Evolutionary conservation across 2,113 vertebrate genomes (phyloP).

Genomic region (Gymnorhina tibicen): DNA sequence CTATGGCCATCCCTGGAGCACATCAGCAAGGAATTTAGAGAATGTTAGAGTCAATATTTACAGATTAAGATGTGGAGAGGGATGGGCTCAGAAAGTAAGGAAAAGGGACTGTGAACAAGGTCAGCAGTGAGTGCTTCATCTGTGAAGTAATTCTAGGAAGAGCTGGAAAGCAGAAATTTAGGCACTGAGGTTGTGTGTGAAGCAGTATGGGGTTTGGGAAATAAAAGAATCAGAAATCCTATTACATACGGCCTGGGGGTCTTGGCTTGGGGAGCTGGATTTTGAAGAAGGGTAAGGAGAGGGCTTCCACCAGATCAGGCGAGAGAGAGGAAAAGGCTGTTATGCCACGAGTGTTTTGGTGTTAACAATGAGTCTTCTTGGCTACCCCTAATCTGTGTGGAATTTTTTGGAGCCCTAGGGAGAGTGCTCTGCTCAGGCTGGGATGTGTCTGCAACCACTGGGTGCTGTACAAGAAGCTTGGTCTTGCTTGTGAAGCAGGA

Average conservation of each 20-base stretch:
- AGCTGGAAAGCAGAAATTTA: neutral
- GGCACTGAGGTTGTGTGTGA: neutral
- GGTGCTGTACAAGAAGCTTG: neutral
- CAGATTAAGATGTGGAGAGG: neutral
- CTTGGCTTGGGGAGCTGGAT: neutral
- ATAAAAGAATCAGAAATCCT: neutral
- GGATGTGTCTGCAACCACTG: neutral
- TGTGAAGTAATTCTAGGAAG: neutral
- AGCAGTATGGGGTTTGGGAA: neutral
- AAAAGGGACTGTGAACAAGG: neutral
- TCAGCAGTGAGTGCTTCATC: neutral
- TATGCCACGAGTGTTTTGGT: neutral
- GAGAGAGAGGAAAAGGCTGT: neutral
- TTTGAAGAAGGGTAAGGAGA: neutral
- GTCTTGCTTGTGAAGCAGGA: neutral
- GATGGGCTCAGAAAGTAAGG: neutral
- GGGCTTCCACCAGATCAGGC: neutral
- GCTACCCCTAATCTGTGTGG: neutral
- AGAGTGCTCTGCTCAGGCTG: neutral
- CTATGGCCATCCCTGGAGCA: neutral
- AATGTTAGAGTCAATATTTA: neutral
- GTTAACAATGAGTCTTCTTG: neutral
- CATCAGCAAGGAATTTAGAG: neutral
- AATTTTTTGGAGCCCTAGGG: neutral
- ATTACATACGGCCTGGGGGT: accelerated